Evolutionary conservation across 2,797 vertebrate genomes (phyloP).

Genomic region (Neopelma chrysocephalum): DNA sequence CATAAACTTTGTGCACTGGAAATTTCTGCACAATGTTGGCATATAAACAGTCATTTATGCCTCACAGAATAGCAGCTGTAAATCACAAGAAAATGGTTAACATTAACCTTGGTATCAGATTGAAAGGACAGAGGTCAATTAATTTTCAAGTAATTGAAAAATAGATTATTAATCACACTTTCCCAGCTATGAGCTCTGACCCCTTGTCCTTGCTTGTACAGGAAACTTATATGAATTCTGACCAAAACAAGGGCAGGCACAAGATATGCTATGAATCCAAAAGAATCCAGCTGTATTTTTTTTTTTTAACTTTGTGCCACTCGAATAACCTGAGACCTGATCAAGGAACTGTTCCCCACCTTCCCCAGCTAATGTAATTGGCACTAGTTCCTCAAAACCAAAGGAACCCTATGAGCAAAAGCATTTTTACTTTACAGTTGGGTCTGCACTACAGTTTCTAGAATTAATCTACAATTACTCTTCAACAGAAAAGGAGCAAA

Average conservation of each 20-base stretch:
- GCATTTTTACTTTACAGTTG: not conserved
- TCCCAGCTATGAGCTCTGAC: not conserved
- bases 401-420: not conserved
- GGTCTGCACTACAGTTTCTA: not conserved
- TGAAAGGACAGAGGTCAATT: not conserved
- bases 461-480: not conserved
- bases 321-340: not conserved
- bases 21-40: not conserved
- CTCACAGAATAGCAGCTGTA: not conserved
- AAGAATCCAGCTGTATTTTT: not conserved
- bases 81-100: not conserved
- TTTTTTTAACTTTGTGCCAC: not conserved
- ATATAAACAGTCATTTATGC: not conserved
- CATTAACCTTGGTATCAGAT: not conserved
- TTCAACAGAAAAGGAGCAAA: not conserved
- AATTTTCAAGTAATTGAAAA: not conserved
- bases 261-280: not conserved
- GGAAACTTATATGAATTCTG: not conserved
- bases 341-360: fast-evolving
- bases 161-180: not conserved
- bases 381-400: not conserved
- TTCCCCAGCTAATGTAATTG: not conserved
- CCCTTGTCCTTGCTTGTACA: not conserved
- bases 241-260: not conserved
- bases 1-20: not conserved